Evolutionary conservation across 2,888 invertebrate genomes (phyloP).

Genomic region (Carcina quercana): DNA sequence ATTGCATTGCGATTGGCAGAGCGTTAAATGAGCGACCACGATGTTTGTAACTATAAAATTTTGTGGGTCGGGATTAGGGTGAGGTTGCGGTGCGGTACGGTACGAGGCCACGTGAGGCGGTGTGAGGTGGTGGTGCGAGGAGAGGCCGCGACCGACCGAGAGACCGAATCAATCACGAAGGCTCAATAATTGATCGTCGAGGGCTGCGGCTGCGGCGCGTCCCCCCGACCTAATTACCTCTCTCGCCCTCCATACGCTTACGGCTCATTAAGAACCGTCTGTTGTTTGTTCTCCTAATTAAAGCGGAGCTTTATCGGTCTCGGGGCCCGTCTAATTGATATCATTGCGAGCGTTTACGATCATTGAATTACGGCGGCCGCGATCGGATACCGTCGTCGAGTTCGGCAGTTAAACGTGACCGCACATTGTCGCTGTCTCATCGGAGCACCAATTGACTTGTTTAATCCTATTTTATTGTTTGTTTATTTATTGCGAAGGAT

Average conservation of each 20-base stretch:
- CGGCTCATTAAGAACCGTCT: conserved; percentile 71
- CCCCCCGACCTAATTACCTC: conserved; percentile 64
- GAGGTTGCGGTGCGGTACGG: conserved; percentile 23
- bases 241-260: conserved; percentile 62
- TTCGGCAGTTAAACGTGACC: conserved; percentile 65
- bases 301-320: conserved; percentile 70
- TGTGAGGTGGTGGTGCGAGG: no score
- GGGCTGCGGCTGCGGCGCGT: conserved; percentile 34
- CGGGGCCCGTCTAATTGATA: conserved; percentile 68
- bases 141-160: conserved; percentile 17
- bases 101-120: no score
- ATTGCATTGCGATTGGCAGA: no score
- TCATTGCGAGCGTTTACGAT: conserved; percentile 72
- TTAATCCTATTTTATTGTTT: conserved; percentile 67
- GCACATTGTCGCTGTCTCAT: conserved; percentile 61
- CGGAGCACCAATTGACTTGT: conserved; percentile 65
- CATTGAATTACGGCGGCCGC: conserved; percentile 66
- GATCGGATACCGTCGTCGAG: conserved; percentile 58
- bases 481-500: conserved; percentile 53
- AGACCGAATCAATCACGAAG: conserved; percentile 59
- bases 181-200: conserved; percentile 63
- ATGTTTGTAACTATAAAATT: no score
- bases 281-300: conserved; percentile 74
- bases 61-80: conserved; percentile 27
- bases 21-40: no score